These are phyloP conservation scores for Drosophila gunungcola DNA, from an alignment of 1,140 invertebrate species.

Conservation along the genomic window DNA sequence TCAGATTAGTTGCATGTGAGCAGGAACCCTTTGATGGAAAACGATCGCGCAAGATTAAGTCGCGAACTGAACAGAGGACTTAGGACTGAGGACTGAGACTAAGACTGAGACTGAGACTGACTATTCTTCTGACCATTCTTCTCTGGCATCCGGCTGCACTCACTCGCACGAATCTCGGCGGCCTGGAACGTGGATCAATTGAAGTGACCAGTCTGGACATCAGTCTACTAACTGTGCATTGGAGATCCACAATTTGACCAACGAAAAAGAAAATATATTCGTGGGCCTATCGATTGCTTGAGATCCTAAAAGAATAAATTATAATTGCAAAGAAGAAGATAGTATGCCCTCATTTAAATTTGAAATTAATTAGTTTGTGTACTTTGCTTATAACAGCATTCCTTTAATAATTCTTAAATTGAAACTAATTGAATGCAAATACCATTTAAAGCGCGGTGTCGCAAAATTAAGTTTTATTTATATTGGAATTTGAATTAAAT, in stretches of 20 bases:
- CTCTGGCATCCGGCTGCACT: constrained; percentile 16
- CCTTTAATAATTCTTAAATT: no score
- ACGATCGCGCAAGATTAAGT: constrained; percentile 47
- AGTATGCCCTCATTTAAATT: no score
- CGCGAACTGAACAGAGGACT: constrained; percentile 26
- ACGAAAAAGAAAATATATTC: neutral
- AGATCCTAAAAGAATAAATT: neutral
- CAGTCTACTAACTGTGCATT: neutral
- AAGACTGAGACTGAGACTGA: neutral
- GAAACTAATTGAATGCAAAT: no score
- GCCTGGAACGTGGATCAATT: constrained; percentile 16
- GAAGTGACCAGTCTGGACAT: constrained; percentile 1
- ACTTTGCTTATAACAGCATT: no score
- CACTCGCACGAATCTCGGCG: constrained; percentile 13
- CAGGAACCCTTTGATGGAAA: constrained; percentile 48
- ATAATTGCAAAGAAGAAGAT: neutral
- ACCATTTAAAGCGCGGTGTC: no score
- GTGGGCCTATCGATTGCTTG: no score
- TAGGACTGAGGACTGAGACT: no score
- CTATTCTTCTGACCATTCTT: constrained; percentile 2
- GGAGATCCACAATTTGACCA: constrained; percentile 12
- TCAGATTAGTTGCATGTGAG: constrained; percentile 73
- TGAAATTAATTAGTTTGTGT: no score
- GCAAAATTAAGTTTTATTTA: no score
- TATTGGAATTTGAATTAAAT: no score